Evolutionary conservation across 92 coral and sea anemone genomes (phyloP).

Genomic region (Parazoanthus darwini): DNA sequence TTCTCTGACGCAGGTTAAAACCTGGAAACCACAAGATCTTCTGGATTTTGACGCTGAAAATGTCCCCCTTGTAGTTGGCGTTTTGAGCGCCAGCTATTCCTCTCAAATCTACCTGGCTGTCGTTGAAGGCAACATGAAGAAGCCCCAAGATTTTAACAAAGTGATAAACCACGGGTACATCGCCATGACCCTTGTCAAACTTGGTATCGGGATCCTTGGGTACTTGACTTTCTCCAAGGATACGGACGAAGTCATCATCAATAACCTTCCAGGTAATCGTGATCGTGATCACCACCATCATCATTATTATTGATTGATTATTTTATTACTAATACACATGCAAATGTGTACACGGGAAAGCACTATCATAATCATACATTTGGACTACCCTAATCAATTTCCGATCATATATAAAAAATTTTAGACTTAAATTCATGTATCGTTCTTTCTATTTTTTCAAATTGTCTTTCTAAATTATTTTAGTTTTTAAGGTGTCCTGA

Average conservation of each 20-base stretch:
- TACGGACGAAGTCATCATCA: constrained; percentile 64
- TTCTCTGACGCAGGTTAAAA: constrained; percentile 47
- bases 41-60: constrained; percentile 64
- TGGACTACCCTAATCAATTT: too few species aligned
- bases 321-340: too few species aligned
- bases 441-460: too few species aligned
- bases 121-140: constrained; percentile 67
- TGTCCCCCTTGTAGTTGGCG: constrained; percentile 66
- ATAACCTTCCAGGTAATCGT: constrained; percentile 63
- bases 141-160: constrained; percentile 67
- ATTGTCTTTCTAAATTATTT: too few species aligned
- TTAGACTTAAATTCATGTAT: too few species aligned
- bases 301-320: neutral
- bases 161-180: constrained; percentile 60
- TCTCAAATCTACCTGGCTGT: constrained; percentile 73
- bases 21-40: constrained; percentile 62
- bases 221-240: constrained; percentile 62
- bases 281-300: neutral
- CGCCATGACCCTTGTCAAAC: constrained; percentile 68
- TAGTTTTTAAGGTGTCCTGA: too few species aligned
- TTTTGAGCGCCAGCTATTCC: constrained; percentile 66
- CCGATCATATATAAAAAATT: too few species aligned
- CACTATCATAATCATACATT: too few species aligned
- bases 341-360: too few species aligned
- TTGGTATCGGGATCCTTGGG: constrained; percentile 63